Base-by-base conservation (phyloP, 1,140 invertebrate species). In the Eriocheir sinensis region DNA sequence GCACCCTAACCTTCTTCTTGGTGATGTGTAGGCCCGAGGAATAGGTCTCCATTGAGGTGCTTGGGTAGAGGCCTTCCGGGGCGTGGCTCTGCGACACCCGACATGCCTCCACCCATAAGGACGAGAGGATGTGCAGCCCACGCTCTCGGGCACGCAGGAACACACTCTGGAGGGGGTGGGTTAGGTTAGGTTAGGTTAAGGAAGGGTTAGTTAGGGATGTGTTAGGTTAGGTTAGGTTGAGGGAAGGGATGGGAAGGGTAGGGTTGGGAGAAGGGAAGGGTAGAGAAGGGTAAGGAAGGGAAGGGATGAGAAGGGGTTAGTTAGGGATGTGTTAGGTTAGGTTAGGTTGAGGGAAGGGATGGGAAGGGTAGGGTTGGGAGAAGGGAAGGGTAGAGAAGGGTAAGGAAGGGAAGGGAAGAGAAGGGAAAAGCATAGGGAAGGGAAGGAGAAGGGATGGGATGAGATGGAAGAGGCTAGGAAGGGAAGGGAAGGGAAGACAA, bases 111-210 rank as follows among this genome's bases (percentile, higher is more conserved):
- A 95, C 89, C 95, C 95, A 95, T 21, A 94, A 30, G 2, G 93
- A 92, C 27, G 93, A 95, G 4, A 95, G 83, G n/a, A 95, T 60
- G 93, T 95, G 91, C 32, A 95, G 93, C n/a, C 95, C 93, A 27
- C 93, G 90, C 36, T 92, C 92, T 90, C 40, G 60, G 15, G 90
- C 91, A 27, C 86, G 72, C 9, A 41, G 53, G 41, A 94, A 95
- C 32, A 91, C 85, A 44, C 81, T 44, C 95, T 95, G 92, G 30
- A 88, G 34, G 12, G 34, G 92, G n/a, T n/a, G n/a, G 72, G 38
- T 60, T 8, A 2, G 53, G 53, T 48, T 48, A 72, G 4, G 27
- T 72, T n/a, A 72, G 60, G 44, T 21, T 72, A n/a, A 72, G 8
- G 53, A 17, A 21, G 0, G 48, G 48, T 53, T 9, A 53, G n/a